Conservation (phyloP, 1,140 invertebrate genomes). For the Macrostomum lignano region DNA sequence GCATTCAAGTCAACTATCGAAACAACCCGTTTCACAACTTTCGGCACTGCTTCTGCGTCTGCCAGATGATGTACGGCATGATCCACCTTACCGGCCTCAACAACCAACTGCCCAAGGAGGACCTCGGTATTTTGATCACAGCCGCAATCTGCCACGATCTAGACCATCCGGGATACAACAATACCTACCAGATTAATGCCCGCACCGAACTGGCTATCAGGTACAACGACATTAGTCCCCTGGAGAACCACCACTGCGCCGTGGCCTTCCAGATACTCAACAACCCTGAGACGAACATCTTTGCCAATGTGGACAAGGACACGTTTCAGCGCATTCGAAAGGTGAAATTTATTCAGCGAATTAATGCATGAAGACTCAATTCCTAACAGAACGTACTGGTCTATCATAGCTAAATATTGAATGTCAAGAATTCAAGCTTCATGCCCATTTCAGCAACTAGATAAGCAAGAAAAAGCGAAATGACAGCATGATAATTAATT, state of each 20-base stretch:
- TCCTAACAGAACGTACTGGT: too few relatives aligned
- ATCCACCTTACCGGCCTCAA: slow-evolving; percentile 33
- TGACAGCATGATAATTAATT: too few relatives aligned
- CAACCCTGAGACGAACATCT: slow-evolving; percentile 42
- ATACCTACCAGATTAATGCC: slow-evolving; percentile 41
- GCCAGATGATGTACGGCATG: slow-evolving; percentile 49
- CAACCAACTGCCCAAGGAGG: slow-evolving; percentile 40
- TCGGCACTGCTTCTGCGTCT: slow-evolving; percentile 57
- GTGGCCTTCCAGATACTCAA: slow-evolving; percentile 50
- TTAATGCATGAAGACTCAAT: too few relatives aligned
- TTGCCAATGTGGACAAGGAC: too few relatives aligned
- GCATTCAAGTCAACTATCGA: too few relatives aligned
- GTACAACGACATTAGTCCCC: slow-evolving; percentile 56
- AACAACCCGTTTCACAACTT: slow-evolving; percentile 68
- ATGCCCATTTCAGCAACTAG: too few relatives aligned
- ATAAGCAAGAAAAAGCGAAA: too few relatives aligned
- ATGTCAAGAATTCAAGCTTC: too few relatives aligned
- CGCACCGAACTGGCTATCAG: slow-evolving; percentile 48
- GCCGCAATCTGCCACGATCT: slow-evolving; percentile 43
- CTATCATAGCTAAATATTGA: too few relatives aligned
- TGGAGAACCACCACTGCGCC: slow-evolving; percentile 59
- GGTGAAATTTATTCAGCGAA: too few relatives aligned
- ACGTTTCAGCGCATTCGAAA: too few relatives aligned
- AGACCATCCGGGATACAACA: slow-evolving; percentile 30
- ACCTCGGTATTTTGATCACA: slow-evolving; percentile 46